Conservation (phyloP, 1,140 invertebrate genomes). For the Riptortus pedestris region DNA sequence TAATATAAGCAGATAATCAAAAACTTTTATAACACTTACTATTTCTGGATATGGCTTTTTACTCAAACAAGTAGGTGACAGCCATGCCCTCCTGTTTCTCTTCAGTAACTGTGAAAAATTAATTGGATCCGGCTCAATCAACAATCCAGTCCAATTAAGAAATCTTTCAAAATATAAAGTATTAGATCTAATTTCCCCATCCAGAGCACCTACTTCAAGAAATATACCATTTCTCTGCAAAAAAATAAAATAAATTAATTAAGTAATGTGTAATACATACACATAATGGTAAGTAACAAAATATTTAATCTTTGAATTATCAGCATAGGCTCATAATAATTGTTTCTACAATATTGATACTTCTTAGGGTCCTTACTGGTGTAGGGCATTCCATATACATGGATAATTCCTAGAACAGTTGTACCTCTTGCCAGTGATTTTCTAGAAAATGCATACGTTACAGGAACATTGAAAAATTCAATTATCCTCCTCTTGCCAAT, state of each 20-base stretch:
- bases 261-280: not conserved
- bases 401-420: no score
- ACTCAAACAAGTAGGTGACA: conserved; percentile 41
- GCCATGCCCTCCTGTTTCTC: conserved; percentile 39
- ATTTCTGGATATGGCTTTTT: conserved; percentile 37
- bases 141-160: conserved; percentile 41
- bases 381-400: no score
- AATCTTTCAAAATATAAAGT: conserved; percentile 41
- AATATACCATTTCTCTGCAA: conserved; percentile 43
- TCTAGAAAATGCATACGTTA: no score
- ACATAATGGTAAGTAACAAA: conserved; percentile 14
- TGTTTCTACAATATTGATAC: no score
- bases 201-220: conserved; percentile 43
- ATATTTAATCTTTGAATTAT: conserved; percentile 14
- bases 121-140: conserved; percentile 44
- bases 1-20: conserved; percentile 3
- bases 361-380: no score
- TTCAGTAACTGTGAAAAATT: conserved; percentile 40
- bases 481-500: no score
- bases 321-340: no score
- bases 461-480: no score
- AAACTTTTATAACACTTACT: conserved; percentile 36
- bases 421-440: no score
- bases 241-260: conserved; percentile 6
- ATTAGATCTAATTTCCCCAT: conserved; percentile 44